These are phyloP conservation scores for Dipodomys ordii DNA, from an alignment of 2,113 vertebrate species.

Conservation along the genomic window DNA sequence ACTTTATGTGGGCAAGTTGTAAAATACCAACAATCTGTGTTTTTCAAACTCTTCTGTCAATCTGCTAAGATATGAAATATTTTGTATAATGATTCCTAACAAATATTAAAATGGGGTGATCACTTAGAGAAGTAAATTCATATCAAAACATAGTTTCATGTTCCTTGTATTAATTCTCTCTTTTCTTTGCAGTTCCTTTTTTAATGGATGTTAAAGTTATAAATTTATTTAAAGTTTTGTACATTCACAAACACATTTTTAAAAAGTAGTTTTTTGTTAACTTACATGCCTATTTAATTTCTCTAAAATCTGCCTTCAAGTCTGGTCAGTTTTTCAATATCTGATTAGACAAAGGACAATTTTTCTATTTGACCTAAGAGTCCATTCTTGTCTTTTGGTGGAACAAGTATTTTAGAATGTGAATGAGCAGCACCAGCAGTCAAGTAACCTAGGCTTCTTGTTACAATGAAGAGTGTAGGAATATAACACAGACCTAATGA, in stretches of 20 bases:
- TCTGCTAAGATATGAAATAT: neutral
- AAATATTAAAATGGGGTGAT: neutral
- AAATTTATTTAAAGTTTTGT: neutral
- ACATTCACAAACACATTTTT: neutral
- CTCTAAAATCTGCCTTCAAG: neutral
- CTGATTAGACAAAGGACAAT: neutral
- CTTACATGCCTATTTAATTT: neutral
- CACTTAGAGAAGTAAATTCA: neutral
- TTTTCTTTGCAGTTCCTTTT: neutral
- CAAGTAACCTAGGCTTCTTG: neutral
- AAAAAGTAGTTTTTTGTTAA: neutral
- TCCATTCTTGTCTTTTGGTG: too few species aligned
- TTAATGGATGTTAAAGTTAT: neutral
- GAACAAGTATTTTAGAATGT: neutral
- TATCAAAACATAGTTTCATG: neutral
- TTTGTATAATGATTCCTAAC: neutral
- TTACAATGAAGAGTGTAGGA: neutral
- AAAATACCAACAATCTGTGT: neutral
- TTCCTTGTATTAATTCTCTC: neutral
- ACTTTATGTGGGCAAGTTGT: neutral
- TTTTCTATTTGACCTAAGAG: neutral
- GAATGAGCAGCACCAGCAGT: neutral
- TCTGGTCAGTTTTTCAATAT: neutral
- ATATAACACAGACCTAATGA: neutral
- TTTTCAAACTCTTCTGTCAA: neutral